Evolutionary conservation across 2,113 vertebrate genomes (phyloP).

Genomic region (Eonycteris spelaea): DNA sequence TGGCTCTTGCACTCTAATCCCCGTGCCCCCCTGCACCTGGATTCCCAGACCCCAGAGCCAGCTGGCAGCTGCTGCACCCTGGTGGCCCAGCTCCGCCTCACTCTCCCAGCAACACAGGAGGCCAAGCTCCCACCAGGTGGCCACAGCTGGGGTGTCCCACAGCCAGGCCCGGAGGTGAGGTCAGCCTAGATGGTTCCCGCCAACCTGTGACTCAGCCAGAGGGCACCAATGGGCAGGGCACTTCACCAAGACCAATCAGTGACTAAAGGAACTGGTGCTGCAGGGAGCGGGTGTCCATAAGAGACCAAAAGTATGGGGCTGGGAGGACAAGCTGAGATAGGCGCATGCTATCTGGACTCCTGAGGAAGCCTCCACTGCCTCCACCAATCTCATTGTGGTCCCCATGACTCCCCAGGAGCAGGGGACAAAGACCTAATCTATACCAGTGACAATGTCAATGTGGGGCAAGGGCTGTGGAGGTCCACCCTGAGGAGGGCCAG

Average conservation of each 20-base stretch:
- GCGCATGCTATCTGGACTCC: not conserved
- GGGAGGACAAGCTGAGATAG: not conserved
- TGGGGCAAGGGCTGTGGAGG: not conserved
- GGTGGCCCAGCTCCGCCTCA: not conserved
- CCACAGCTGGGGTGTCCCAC: slow-evolving; percentile 33
- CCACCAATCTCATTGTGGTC: too few species aligned
- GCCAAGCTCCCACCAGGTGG: slow-evolving; percentile 51
- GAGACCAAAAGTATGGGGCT: not conserved
- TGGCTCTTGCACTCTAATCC: slow-evolving; percentile 43
- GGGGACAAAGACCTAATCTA: not conserved
- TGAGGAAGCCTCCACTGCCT: not conserved
- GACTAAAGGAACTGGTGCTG: not conserved
- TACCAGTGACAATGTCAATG: not conserved
- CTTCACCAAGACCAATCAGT: slow-evolving; percentile 11
- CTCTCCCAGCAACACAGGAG: not conserved
- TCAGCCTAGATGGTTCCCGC: slow-evolving; percentile 29
- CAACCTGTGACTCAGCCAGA: slow-evolving; percentile 31
- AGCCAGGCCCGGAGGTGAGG: slow-evolving; percentile 49
- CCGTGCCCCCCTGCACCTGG: slow-evolving; percentile 61
- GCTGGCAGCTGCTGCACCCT: not conserved
- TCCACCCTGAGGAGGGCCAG: not conserved
- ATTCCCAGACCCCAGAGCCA: slow-evolving; percentile 68
- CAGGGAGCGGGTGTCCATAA: not conserved
- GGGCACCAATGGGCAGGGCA: not conserved
- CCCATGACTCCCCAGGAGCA: not conserved